A percentile compares a stretch with the other conserved stretches of the same genome.
Evolutionary conservation across 2,113 vertebrate genomes (phyloP).

Genomic region (Columba janthina): DNA sequence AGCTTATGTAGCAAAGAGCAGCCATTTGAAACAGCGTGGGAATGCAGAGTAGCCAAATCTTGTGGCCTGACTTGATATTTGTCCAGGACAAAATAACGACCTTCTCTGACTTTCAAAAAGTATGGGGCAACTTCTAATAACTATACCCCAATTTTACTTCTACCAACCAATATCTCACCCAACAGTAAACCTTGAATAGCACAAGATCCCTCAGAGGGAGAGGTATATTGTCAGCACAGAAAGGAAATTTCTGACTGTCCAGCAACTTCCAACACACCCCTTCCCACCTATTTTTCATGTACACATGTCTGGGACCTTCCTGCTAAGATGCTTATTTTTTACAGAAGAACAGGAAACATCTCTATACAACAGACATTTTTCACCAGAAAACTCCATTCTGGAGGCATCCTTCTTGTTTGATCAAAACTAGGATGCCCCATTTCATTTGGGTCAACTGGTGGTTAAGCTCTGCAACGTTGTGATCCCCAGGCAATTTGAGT

Average conservation of each 20-base stretch:
- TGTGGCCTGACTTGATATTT: background rate
- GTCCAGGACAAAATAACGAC: background rate
- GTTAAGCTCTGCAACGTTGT: background rate
- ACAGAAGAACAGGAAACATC: background rate
- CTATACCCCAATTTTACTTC: background rate
- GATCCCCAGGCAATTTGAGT: background rate
- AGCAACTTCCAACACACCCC: background rate
- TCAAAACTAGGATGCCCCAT: background rate
- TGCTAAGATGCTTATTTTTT: background rate
- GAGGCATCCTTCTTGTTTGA: background rate
- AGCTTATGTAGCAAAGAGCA: background rate
- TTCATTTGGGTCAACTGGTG: background rate
- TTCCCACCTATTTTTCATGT: no score
- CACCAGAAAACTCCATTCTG: background rate
- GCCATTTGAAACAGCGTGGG: background rate
- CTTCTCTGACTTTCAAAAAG: background rate
- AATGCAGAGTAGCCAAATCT: background rate
- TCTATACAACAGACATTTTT: background rate
- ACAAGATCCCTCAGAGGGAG: background rate
- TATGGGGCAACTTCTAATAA: background rate
- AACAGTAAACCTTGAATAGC: background rate
- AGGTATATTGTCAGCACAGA: background rate
- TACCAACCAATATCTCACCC: background rate
- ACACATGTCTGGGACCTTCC: background rate
- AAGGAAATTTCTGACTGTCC: background rate